These are phyloP conservation scores for Chelonia mydas DNA, from an alignment of 2,797 vertebrate genomes.

Conservation along the genomic window DNA sequence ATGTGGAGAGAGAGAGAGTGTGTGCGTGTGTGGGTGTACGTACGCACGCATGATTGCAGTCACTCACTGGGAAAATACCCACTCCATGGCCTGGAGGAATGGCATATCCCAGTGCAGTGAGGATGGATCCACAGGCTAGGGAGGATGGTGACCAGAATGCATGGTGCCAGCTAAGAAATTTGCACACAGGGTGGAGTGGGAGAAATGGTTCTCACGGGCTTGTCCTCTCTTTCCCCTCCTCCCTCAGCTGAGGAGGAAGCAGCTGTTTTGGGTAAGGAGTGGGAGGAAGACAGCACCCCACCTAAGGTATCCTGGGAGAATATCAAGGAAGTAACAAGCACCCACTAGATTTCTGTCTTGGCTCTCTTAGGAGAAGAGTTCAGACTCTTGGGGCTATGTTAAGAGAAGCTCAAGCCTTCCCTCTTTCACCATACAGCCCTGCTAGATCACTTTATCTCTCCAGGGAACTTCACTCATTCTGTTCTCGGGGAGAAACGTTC, in stretches of 20 bases:
- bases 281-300: background rate
- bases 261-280: background rate
- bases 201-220: background rate
- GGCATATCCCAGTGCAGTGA: background rate
- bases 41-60: background rate
- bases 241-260: background rate
- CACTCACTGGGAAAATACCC: background rate
- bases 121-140: background rate
- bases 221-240: background rate
- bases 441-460: background rate
- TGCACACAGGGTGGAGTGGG: background rate
- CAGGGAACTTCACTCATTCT: background rate
- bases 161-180: background rate
- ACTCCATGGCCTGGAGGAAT: background rate
- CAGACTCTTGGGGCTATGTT: background rate
- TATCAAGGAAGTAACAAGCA: background rate
- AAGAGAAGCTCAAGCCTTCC: background rate
- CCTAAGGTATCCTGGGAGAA: background rate
- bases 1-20: no score
- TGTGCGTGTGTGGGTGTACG: background rate
- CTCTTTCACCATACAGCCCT: background rate
- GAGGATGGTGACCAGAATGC: background rate
- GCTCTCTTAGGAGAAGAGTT: background rate
- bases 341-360: background rate
- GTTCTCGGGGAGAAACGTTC: background rate